phyloP scores from a whole-genome alignment of 2,113 vertebrate genomes.

The Gavialis gangeticus region DNA sequence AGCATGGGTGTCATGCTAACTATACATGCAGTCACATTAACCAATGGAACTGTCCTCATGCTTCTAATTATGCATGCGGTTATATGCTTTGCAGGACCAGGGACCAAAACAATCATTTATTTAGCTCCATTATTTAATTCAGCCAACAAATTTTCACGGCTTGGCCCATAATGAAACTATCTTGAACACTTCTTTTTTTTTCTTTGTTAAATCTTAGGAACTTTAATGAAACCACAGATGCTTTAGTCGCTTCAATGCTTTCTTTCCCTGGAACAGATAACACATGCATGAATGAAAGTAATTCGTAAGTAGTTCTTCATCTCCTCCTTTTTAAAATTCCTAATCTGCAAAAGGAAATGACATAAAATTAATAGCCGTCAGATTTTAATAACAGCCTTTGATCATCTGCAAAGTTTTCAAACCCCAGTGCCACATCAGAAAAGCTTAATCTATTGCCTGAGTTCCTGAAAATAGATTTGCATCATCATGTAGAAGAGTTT shows the following conservation, averaged over 20 bases:
- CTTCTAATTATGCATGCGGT: not conserved
- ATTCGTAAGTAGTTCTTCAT: slow-evolving; percentile 73
- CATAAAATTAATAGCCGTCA: not conserved
- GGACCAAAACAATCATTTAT: not conserved
- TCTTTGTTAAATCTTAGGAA: slow-evolving; percentile 79
- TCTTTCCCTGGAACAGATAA: slow-evolving; percentile 91
- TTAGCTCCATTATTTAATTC: not conserved
- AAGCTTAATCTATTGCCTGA: not conserved
- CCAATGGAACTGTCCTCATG: not conserved
- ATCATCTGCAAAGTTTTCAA: not conserved
- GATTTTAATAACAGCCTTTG: not conserved
- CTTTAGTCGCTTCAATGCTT: slow-evolving; percentile 85
- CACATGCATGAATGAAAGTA: slow-evolving; percentile 81
- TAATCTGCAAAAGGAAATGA: not conserved
- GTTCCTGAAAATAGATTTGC: not conserved
- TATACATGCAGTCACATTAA: not conserved
- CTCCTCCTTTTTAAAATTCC: not conserved
- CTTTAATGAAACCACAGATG: slow-evolving; percentile 81
- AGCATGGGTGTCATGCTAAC: not conserved
- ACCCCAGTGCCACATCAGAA: not conserved
- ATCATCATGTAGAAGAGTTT: not conserved
- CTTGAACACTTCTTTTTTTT: not conserved
- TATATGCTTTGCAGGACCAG: not conserved
- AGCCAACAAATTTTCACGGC: not conserved
- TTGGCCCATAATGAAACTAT: not conserved